Evolutionary conservation across 2,888 invertebrate species (phyloP).

Genomic region (Osedax frankpressi): DNA sequence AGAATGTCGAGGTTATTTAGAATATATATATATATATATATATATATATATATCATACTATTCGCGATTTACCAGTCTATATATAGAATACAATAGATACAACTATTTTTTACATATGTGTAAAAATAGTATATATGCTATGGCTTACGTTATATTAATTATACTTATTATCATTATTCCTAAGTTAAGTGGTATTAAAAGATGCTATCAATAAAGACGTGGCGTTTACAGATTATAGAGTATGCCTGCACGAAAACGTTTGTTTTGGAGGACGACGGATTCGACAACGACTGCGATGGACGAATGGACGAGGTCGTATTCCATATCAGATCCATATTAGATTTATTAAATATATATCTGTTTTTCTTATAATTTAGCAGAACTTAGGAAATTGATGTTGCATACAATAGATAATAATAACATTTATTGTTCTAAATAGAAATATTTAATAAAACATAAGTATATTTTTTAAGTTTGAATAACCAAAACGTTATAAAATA

Average conservation of each 20-base stretch:
- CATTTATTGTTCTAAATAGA: background rate
- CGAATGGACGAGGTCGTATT: slow-evolving; percentile 24
- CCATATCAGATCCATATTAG: background rate
- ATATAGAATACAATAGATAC: too few species aligned
- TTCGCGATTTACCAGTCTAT: too few species aligned
- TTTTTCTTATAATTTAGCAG: background rate
- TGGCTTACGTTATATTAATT: too few species aligned
- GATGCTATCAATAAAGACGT: too few species aligned
- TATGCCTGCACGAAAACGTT: slow-evolving; percentile 16
- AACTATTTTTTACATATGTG: too few species aligned
- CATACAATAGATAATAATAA: background rate
- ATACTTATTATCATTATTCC: too few species aligned
- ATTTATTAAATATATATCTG: background rate
- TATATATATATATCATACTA: background rate
- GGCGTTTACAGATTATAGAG: background rate
- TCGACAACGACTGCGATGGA: slow-evolving; percentile 29
- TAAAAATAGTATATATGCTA: too few species aligned
- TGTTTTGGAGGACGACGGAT: slow-evolving; percentile 18
- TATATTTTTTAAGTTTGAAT: background rate
- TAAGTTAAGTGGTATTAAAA: too few species aligned
- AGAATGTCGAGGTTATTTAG: slow-evolving; percentile 7
- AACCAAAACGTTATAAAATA: too few species aligned
- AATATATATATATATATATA: background rate
- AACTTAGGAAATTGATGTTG: background rate
- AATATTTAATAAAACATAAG: background rate